Conservation (phyloP, 1,140 invertebrate genomes). For the Sitobion miscanthi region DNA sequence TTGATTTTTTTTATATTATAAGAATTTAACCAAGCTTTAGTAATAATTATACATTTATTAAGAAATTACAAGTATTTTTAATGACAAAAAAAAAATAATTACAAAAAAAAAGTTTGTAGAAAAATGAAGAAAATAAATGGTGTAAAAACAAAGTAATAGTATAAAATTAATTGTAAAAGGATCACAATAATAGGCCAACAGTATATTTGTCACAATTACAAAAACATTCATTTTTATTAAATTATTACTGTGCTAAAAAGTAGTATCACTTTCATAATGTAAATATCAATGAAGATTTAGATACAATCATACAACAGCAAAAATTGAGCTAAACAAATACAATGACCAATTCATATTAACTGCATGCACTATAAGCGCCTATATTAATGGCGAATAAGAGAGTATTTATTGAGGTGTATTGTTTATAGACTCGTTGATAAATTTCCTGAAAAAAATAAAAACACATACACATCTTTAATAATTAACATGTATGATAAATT, state of each 20-base stretch:
- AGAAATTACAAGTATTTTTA: background rate
- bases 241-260: background rate
- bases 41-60: background rate
- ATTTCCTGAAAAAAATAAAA: slow-evolving; percentile 38
- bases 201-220: slow-evolving; percentile 25
- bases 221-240: background rate
- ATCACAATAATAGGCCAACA: background rate
- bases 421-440: slow-evolving; percentile 15
- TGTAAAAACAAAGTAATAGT: background rate
- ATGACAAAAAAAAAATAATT: background rate
- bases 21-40: background rate
- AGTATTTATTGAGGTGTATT: background rate
- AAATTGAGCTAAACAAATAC: background rate
- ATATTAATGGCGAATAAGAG: background rate
- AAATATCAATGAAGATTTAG: background rate
- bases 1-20: background rate
- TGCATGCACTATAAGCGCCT: background rate
- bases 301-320: background rate
- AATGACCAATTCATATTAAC: background rate
- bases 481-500: background rate
- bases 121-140: background rate
- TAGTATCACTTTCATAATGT: background rate
- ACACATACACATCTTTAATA: background rate
- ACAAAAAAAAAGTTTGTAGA: background rate
- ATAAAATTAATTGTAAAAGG: background rate